These are phyloP conservation scores for Agelas oroides DNA, from an alignment of 37 sponge, comb jelly and placozoan genomes.

Conservation along the genomic window DNA sequence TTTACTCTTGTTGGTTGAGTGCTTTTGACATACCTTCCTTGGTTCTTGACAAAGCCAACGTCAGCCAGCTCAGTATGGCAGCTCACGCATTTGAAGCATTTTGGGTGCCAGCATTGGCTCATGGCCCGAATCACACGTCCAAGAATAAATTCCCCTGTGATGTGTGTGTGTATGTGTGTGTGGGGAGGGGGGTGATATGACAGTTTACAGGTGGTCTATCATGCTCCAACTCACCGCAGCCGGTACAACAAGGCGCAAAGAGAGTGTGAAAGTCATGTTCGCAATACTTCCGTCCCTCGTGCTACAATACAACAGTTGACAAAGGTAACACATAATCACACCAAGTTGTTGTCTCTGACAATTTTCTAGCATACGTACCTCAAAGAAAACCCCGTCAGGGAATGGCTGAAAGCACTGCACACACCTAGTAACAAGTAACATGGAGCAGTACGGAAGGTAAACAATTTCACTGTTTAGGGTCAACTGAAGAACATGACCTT, in stretches of 20 bases:
- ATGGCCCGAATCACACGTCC: conserved; percentile 97
- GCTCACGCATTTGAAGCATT: conserved; percentile 96
- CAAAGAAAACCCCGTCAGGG: conserved; percentile 94
- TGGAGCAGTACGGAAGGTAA: too few species aligned
- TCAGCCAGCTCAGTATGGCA: conserved; percentile 92
- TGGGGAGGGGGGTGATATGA: neutral
- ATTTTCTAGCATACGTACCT: conserved; percentile 49
- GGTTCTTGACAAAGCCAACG: conserved; percentile 96
- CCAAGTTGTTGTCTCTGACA: neutral
- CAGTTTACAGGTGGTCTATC: too few species aligned
- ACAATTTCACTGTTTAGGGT: neutral
- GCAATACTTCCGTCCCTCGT: conserved; percentile 98
- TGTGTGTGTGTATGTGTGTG: neutral
- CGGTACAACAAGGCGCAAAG: conserved; percentile 96
- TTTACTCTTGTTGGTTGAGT: too few species aligned
- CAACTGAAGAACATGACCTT: too few species aligned
- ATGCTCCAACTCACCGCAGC: conserved; percentile 88
- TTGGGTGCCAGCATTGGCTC: conserved; percentile 96
- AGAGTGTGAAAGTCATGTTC: conserved; percentile 94
- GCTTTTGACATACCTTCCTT: conserved; percentile 88
- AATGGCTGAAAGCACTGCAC: conserved; percentile 99
- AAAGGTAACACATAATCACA: neutral
- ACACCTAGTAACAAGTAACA: conserved; percentile 57
- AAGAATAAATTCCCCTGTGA: conserved; percentile 85
- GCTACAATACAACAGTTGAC: conserved; percentile 48